Evolutionary conservation across 2,113 vertebrate genomes (phyloP).

Genomic region (Copsychus sechellarum): DNA sequence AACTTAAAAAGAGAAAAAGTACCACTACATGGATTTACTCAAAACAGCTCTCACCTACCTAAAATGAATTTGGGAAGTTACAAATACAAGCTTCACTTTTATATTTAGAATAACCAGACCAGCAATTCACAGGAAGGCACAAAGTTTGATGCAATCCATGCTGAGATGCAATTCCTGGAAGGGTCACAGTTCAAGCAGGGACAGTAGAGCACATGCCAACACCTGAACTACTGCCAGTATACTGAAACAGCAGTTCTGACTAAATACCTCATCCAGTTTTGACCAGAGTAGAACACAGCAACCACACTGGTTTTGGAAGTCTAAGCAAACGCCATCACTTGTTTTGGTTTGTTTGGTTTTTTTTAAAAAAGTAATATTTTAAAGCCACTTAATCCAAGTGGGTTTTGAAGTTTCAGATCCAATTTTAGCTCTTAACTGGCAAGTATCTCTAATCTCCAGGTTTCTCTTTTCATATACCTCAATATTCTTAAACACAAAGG

Average conservation of each 20-base stretch:
- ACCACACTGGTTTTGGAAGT: not conserved
- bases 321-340: not conserved
- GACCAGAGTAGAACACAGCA: not conserved
- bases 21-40: not conserved
- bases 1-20: rapidly evolving
- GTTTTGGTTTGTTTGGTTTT: too few species aligned
- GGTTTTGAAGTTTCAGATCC: not conserved
- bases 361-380: not conserved
- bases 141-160: not conserved
- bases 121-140: not conserved
- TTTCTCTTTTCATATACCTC: not conserved
- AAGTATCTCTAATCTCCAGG: not conserved
- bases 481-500: not conserved
- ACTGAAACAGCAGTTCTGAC: not conserved
- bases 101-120: not conserved
- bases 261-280: not conserved
- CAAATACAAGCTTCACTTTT: not conserved
- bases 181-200: constrained; percentile 49
- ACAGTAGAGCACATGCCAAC: not conserved
- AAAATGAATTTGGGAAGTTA: not conserved
- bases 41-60: not conserved
- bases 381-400: not conserved
- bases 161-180: not conserved
- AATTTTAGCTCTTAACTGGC: not conserved
- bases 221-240: not conserved